Evolutionary conservation across 2,113 vertebrate genomes (phyloP), one percentile per base, ranked within the genome.

Genomic region (Peromyscus leucopus): DNA sequence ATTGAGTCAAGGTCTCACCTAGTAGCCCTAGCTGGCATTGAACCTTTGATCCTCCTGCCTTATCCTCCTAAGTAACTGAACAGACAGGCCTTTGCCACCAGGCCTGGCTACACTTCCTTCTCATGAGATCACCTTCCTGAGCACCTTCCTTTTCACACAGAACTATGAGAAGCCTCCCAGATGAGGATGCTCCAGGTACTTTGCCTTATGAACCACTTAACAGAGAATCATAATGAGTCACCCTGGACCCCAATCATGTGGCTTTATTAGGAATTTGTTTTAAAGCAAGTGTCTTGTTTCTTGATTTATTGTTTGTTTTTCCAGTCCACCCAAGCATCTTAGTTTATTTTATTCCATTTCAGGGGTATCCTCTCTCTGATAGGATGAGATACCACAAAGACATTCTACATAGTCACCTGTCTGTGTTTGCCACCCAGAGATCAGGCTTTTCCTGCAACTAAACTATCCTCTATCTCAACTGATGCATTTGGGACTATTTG

Each of bases 91-190:
- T 87, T 21, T 21, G 19, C 11, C 97, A 72, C 96, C 90, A 95
- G 93, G 97, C 12, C 63, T 8, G 55, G 92, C 96, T 91, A 5
- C 28, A 59, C 57, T 0, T 21, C 89, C 94, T 85, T 39, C 39
- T 65, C 28, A 1, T 65, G 16, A 46, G 83, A 65, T 16, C 26
- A 36, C 7, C 42, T 51, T 67, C 39, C 15, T 46, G 61, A 65
- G 39, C 24, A 5, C 91, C 46, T 75, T 91, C 93, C 85, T 72
- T 76, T 86, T 84, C 0, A 3, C 59, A 11, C 13, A 24, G 91
- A 19, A 57, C 94, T 96, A 96, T 9, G 16, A 24, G 16, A 61
- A 80, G 91, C 71, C 75, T 72, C 91, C 76, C 89, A 46, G 91
- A 96, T 75, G 83, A 61, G 65, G 39, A 0, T 0, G 0, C 5